A percentile compares a stretch with the other conserved stretches of the same genome.
Conservation (phyloP, 2,888 invertebrate genomes). For the Idaea biselata region DNA sequence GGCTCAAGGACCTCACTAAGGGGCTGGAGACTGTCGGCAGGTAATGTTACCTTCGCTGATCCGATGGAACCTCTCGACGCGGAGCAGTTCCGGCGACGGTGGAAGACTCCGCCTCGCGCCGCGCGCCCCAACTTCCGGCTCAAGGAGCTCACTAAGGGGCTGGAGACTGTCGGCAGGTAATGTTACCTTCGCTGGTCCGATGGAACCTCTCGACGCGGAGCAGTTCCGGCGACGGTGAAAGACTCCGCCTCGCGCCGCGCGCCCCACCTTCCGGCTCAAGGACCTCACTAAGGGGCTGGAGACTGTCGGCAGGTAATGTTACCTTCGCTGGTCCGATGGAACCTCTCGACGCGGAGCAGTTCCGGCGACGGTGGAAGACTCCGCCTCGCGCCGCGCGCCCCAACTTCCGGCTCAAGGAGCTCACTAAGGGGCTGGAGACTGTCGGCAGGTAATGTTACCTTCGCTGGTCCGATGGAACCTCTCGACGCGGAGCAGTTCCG, state of each 20-base stretch:
- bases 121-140: slow-evolving; percentile 80
- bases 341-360: background rate
- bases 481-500: slow-evolving; percentile 33
- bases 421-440: slow-evolving; percentile 93
- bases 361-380: slow-evolving; percentile 46
- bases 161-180: slow-evolving; percentile 90
- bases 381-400: slow-evolving; percentile 24
- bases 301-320: slow-evolving; percentile 84
- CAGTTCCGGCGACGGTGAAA: slow-evolving; percentile 90
- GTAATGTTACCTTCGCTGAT: slow-evolving; percentile 87
- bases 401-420: slow-evolving; percentile 83
- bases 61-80: slow-evolving; percentile 92
- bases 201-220: slow-evolving; percentile 87
- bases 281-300: slow-evolving; percentile 95
- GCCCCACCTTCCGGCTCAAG: slow-evolving; percentile 74
- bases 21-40: slow-evolving; percentile 93
- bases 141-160: slow-evolving; percentile 90
- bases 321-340: background rate
- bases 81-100: slow-evolving; percentile 84
- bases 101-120: slow-evolving; percentile 93
- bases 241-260: slow-evolving; percentile 83
- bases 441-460: slow-evolving; percentile 82
- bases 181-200: slow-evolving; percentile 91
- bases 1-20: slow-evolving; percentile 89
- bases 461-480: background rate